Evolutionary conservation across 2,797 vertebrate genomes (phyloP), one percentile per base, ranked within the genome.

Genomic region (Echiichthys vipera): DNA sequence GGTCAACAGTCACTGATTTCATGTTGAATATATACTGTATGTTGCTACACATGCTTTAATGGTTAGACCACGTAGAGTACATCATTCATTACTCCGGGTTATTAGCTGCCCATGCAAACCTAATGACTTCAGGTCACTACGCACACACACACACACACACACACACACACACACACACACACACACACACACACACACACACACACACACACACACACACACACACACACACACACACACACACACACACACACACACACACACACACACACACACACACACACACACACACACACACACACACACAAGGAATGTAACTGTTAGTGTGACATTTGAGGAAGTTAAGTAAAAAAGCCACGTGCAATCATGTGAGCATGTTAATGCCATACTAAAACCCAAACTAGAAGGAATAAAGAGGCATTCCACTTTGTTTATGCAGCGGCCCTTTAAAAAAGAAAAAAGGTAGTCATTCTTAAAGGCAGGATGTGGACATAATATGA

Each of bases 301-400:
- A 46, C 22, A 40, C 32, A 45, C 12, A 50, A 69, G 56, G 63
- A 88, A 79, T 71, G 46, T 65, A 77, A 74, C 56, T 17, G 47
- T 75, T 53, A 66, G 71, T 62, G 79, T 76, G 70, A 71, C 70
- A 62, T 63, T 68, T 78, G 27, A 78, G 73, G 77, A 87, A 90
- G 66, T 84, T 30, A 65, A 78, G 62, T 67, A 59, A 62, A 59
- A 83, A 65, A 71, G 70, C 32, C 65, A 62, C 7, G 25, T 54
- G 76, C 24, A 40, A 53, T 80, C 78, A 81, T 68, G 66, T 78
- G 69, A 84, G 59, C 46, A 66, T 63, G 49, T 47, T 30, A 70
- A 64, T 15, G 13, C 57, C 71, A 71, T 58, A 64, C 17, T 2
- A 37, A 24, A 63, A 46, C 6, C 34, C 30, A 64, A 77, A 49